Percentiles rank a stretch among this genome's conserved stretches.
These are phyloP conservation scores for Proisotoma minuta DNA, from an alignment of 2,888 invertebrate genomes.

Conservation along the genomic window DNA sequence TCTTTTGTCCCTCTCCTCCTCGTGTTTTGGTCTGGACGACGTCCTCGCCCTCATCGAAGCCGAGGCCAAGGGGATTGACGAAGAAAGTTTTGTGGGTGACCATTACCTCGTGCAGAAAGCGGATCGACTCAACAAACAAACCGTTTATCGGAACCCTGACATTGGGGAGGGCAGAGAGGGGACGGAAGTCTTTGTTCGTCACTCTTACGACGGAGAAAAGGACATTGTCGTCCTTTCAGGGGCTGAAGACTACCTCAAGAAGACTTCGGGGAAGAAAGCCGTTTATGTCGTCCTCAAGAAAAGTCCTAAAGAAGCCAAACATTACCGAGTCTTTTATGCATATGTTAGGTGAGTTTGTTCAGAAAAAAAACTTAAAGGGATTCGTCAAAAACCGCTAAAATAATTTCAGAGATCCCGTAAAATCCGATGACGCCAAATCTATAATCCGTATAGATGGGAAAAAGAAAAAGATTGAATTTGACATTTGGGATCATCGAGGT, in stretches of 20 bases:
- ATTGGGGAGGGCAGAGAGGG: neutral
- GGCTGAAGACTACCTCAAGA: neutral
- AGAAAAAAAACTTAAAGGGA: neutral
- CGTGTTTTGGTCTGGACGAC: neutral
- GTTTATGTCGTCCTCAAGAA: neutral
- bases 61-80: neutral
- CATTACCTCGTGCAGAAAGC: neutral
- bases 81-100: neutral
- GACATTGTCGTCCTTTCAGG: neutral
- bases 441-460: neutral
- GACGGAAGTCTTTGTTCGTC: neutral
- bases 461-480: neutral
- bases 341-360: neutral
- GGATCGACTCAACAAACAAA: neutral
- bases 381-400: neutral
- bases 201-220: neutral
- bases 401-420: neutral
- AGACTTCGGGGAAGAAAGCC: neutral
- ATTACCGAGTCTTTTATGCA: neutral
- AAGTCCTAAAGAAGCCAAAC: neutral
- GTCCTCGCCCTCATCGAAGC: neutral
- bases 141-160: neutral
- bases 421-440: neutral
- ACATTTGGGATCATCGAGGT: constrained; percentile 3
- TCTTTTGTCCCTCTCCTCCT: neutral